A percentile compares a stretch with the other conserved stretches of the same genome.
These are phyloP conservation scores for Diarsia brunnea DNA, from an alignment of 2,888 invertebrate genomes.

Conservation along the genomic window DNA sequence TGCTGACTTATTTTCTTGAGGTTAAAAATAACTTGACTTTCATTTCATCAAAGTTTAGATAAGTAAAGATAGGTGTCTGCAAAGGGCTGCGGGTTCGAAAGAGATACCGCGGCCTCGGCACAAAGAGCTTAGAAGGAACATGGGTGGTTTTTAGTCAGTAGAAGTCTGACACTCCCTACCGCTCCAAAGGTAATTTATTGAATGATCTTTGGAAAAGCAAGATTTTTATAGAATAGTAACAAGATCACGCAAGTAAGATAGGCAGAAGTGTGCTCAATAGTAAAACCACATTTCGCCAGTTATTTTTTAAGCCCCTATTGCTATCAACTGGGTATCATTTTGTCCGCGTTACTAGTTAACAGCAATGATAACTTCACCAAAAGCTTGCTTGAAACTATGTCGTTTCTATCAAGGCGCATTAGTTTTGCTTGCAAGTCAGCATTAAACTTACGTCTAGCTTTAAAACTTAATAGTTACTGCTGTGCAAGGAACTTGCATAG, in stretches of 20 bases:
- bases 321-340: too few relatives aligned
- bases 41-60: neutral
- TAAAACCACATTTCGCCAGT: neutral
- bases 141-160: too few relatives aligned
- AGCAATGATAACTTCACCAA: neutral
- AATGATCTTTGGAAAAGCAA: neutral
- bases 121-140: too few relatives aligned
- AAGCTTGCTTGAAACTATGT: neutral
- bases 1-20: neutral
- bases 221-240: neutral
- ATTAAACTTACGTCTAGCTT: neutral
- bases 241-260: neutral
- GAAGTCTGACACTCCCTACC: too few relatives aligned
- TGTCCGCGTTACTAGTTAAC: too few relatives aligned
- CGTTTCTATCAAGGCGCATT: neutral
- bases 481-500: neutral
- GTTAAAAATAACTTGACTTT: neutral
- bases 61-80: too few relatives aligned
- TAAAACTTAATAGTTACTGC: neutral
- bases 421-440: neutral
- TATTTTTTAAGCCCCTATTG: neutral
- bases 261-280: neutral
- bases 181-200: neutral
- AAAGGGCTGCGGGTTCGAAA: too few relatives aligned
- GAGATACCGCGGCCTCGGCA: too few relatives aligned